Evolutionary conservation across 2,888 invertebrate genomes (phyloP).

Genomic region (Omphaloscelis lunosa): DNA sequence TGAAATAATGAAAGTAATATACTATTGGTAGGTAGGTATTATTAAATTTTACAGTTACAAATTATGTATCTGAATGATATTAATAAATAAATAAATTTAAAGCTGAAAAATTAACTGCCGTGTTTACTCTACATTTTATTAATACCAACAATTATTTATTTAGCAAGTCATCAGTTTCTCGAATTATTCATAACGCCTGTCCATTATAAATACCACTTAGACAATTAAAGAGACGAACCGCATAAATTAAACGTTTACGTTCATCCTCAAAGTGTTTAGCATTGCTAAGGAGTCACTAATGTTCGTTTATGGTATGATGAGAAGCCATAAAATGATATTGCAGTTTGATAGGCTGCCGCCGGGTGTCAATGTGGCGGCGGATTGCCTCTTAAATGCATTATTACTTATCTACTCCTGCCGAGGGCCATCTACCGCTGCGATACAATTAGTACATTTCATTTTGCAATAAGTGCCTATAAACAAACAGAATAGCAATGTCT

Average conservation of each 20-base stretch:
- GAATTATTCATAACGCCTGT: constrained; percentile 53
- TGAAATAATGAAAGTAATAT: neutral
- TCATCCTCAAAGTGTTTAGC: constrained; percentile 56
- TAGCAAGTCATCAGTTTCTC: constrained; percentile 51
- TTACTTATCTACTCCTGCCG: constrained; percentile 74
- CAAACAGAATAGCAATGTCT: constrained; percentile 39
- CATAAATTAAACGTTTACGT: constrained; percentile 66
- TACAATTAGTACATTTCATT: constrained; percentile 73
- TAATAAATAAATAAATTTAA: too few relatives aligned
- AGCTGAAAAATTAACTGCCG: neutral
- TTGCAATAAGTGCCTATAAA: constrained; percentile 69
- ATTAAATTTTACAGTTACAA: too few relatives aligned
- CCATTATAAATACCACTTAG: constrained; percentile 59
- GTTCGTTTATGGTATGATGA: constrained; percentile 75
- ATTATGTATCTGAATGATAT: too few relatives aligned
- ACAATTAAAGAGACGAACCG: constrained; percentile 60
- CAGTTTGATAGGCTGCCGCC: constrained; percentile 80
- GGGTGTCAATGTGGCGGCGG: constrained; percentile 72
- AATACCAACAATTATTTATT: constrained; percentile 39
- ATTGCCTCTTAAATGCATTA: constrained; percentile 80
- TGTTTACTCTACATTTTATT: constrained; percentile 14
- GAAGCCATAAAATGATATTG: constrained; percentile 81
- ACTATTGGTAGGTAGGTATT: too few relatives aligned
- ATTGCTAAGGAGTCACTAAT: constrained; percentile 61
- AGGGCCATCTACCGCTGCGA: constrained; percentile 63